These are phyloP conservation scores for Neuroterus valhalla DNA, from an alignment of 1,140 invertebrate genomes.

Conservation along the genomic window DNA sequence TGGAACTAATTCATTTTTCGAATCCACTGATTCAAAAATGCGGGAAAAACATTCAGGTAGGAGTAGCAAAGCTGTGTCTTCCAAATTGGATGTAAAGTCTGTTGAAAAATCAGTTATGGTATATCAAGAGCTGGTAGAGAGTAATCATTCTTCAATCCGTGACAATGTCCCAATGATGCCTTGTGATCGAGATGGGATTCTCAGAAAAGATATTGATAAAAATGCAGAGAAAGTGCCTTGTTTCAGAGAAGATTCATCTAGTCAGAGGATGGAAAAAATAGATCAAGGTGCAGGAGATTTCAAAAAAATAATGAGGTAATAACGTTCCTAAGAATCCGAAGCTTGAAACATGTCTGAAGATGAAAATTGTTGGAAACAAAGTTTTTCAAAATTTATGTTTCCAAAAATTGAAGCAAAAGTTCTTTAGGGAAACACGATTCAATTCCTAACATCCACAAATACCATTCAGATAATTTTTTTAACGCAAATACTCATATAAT, in stretches of 20 bases:
- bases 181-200: not conserved
- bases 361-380: too few relatives aligned
- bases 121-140: not conserved
- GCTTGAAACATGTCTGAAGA: too few relatives aligned
- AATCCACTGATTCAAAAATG: not conserved
- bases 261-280: not conserved
- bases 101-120: not conserved
- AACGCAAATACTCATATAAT: too few relatives aligned
- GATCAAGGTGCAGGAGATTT: not conserved
- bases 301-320: slow-evolving; percentile 5
- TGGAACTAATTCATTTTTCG: not conserved
- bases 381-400: too few relatives aligned
- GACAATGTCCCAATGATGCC: not conserved
- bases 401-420: too few relatives aligned
- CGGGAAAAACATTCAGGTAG: not conserved
- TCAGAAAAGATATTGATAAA: not conserved
- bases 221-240: too few relatives aligned
- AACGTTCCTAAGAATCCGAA: too few relatives aligned
- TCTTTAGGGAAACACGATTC: too few relatives aligned
- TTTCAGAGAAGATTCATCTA: too few relatives aligned
- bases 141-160: not conserved
- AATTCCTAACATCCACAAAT: too few relatives aligned
- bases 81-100: not conserved
- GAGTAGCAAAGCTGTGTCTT: not conserved
- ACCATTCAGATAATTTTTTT: too few relatives aligned